A percentile compares a stretch with the other conserved stretches of the same genome.
phyloP scores from a whole-genome alignment of 2,113 vertebrate species.

The Dipodomys stephensi region DNA sequence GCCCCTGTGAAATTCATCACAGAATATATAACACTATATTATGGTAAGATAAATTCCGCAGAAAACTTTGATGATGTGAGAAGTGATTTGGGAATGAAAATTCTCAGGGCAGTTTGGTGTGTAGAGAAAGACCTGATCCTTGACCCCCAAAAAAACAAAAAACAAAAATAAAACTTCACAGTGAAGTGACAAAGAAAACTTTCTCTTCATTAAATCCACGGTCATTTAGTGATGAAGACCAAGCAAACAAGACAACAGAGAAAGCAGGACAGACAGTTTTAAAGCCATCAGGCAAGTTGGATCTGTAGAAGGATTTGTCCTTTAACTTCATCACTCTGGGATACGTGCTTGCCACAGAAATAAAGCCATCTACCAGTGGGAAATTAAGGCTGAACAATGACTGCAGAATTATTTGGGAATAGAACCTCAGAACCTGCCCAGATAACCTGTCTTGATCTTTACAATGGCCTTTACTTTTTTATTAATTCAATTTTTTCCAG shows the following conservation, averaged over 20 bases:
- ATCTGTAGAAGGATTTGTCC: neutral
- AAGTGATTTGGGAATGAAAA: neutral
- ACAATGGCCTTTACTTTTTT: neutral
- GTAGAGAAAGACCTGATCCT: neutral
- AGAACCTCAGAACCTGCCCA: neutral
- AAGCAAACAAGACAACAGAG: neutral
- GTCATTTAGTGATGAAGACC: neutral
- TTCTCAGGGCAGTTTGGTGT: neutral
- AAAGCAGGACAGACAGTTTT: neutral
- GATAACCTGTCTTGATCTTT: constrained; percentile 23
- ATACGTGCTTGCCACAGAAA: neutral
- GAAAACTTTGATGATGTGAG: neutral
- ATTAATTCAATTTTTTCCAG: neutral
- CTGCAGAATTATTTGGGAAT: constrained; percentile 9
- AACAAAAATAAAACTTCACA: neutral
- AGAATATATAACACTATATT: neutral
- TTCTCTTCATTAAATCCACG: neutral
- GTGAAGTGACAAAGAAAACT: neutral
- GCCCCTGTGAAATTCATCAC: constrained; percentile 21
- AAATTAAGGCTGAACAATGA: constrained; percentile 38
- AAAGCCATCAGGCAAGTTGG: neutral
- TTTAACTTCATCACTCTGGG: neutral
- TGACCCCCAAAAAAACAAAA: neutral
- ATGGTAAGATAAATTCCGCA: neutral
- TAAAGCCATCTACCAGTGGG: neutral